Base-by-base conservation (phyloP, 2,113 vertebrate genomes). In the Melanotaenia duboulayi region DNA sequence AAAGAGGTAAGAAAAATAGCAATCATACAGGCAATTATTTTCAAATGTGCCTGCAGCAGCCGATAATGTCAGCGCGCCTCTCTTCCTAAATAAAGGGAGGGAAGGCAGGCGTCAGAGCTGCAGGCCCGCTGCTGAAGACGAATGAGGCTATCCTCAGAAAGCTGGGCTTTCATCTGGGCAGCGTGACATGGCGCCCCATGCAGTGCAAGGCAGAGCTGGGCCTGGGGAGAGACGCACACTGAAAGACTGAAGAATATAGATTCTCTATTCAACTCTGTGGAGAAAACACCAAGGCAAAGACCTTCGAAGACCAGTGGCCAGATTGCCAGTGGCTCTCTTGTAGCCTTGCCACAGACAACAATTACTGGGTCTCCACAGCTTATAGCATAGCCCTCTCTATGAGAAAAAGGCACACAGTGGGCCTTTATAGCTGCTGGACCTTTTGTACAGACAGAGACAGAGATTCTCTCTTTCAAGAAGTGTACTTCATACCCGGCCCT, bases 1-100 rank as follows among this genome's bases (percentile, higher is more conserved):
- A 92, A 92, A 92, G 91, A 92, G 89, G 86, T 88, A 89, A 90
- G 89, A 90, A 93, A 93, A 93, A 92, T 88, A 90, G 90, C 89
- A 93, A 92, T 93, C 92, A 93, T 91, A 91, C 89, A 90, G 87
- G 88, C 92, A 93, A 93, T 93, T 93, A 93, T 93, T 93, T 92
- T 90, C 89, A 89, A 93, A 93, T 91, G 89, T 85, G 91, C 91
- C 92, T 93, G 92, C 92, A 90, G 91, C 81, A 78, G 88, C 86
- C 86, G 92, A 93, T 93, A 93, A 93, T 93, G 92, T 93, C 92
- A 93, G 85, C 49, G 76, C 28, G 78, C 89, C 81, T 90, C 92
- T 89, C 89, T 86, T 77, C 85, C 91, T 82, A 91, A 92, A 91
- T 90, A 90, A 92, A 92, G 75, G 83, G 78, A 90, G 83, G 85